A percentile compares a stretch with the other conserved stretches of the same genome.
Evolutionary conservation across 2,113 vertebrate species (phyloP).

Genomic region (Hucho hucho): DNA sequence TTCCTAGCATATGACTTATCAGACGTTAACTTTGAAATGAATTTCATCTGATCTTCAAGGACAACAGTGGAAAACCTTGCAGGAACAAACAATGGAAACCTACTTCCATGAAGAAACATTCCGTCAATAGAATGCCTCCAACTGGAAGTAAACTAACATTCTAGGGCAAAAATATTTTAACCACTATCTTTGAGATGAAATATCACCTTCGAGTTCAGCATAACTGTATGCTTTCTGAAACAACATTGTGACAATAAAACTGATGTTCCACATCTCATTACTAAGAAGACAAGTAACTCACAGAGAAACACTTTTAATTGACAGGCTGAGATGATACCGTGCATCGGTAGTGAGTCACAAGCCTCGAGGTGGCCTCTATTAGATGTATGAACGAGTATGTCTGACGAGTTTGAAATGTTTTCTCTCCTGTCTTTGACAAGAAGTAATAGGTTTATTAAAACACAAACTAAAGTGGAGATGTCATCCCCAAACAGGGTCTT

Average conservation of each 20-base stretch:
- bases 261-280: conserved; percentile 18
- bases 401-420: conserved; percentile 52
- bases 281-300: conserved; percentile 44
- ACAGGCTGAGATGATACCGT: conserved; percentile 51
- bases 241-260: conserved; percentile 1
- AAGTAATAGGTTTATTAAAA: conserved; percentile 57
- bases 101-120: background rate
- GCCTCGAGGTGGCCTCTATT: conserved; percentile 52
- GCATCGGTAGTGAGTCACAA: conserved; percentile 43
- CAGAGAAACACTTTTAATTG: conserved; percentile 51
- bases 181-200: conserved; percentile 8
- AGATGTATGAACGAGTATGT: conserved; percentile 41
- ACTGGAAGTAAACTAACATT: background rate
- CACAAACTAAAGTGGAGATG: conserved; percentile 48
- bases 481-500: too few species aligned
- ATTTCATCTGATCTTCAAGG: conserved; percentile 20
- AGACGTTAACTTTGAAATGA: background rate
- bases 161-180: background rate
- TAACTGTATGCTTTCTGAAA: background rate
- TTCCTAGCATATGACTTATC: too few species aligned
- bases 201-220: background rate
- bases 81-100: conserved; percentile 11
- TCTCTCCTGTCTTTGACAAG: conserved; percentile 41
- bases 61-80: conserved; percentile 14
- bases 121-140: background rate